Evolutionary conservation across 2,113 vertebrate species (phyloP).

Genomic region (Urocynchramus pylzowi): DNA sequence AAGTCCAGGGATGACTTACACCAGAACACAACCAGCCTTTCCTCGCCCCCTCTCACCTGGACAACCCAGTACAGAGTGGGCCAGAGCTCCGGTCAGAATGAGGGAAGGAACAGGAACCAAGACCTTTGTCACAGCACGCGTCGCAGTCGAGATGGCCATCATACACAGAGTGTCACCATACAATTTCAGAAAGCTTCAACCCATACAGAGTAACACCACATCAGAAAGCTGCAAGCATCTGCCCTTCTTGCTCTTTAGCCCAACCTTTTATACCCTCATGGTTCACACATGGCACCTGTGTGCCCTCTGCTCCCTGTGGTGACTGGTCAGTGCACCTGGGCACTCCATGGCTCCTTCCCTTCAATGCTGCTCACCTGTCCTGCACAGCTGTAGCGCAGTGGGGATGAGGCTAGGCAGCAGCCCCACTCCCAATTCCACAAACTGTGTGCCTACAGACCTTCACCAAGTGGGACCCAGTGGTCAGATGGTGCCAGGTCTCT

Average conservation of each 20-base stretch:
- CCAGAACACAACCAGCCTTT: background rate
- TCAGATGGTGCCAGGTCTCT: background rate
- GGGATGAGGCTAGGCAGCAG: background rate
- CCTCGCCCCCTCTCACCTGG: background rate
- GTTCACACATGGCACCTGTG: background rate
- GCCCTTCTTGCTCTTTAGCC: background rate
- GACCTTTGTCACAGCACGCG: background rate
- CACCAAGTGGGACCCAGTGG: fast-evolving
- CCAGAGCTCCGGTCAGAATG: background rate
- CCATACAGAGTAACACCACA: background rate
- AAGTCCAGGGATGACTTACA: background rate
- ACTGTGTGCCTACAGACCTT: background rate
- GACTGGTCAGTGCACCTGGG: background rate
- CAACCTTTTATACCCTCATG: background rate
- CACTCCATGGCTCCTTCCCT: background rate
- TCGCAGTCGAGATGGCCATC: background rate
- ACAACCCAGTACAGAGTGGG: fast-evolving
- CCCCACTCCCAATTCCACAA: background rate
- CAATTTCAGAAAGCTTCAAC: background rate
- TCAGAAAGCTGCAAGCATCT: background rate
- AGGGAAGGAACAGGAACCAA: background rate
- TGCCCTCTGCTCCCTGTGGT: background rate
- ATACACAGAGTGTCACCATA: background rate
- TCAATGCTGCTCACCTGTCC: background rate
- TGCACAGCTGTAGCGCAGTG: too few relatives aligned